Conservation (phyloP, 1,140 invertebrate species). For the Drosophila triauraria region DNA sequence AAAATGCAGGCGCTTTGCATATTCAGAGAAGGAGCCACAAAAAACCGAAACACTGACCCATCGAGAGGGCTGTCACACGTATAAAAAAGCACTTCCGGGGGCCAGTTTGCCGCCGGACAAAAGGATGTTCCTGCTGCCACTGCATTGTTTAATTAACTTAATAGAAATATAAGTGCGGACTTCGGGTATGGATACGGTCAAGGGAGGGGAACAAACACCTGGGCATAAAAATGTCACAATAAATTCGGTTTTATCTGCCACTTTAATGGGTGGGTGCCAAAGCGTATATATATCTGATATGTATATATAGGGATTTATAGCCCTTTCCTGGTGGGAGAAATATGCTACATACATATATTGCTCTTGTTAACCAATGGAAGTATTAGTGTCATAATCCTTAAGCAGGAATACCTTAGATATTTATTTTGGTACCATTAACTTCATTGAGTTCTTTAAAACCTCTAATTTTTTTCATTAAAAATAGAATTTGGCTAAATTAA, state of each 20-base stretch:
- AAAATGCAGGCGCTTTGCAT: conserved; percentile 49
- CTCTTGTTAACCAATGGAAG: background rate
- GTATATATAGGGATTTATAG: conserved; percentile 22
- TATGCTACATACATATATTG: background rate
- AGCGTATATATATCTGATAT: conserved; percentile 5
- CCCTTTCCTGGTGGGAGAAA: background rate
- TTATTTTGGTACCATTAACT: background rate
- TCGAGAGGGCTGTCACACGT: conserved; percentile 19
- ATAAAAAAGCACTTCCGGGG: conserved; percentile 18
- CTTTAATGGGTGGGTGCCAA: background rate
- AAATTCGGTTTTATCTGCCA: conserved; percentile 68
- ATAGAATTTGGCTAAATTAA: no score
- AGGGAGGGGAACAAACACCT: conserved; percentile 17
- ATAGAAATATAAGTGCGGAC: conserved; percentile 77
- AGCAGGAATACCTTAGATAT: background rate
- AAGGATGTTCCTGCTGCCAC: conserved; percentile 33
- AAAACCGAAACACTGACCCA: conserved; percentile 50
- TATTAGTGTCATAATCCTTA: background rate
- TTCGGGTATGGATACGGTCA: background rate
- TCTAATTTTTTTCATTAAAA: background rate
- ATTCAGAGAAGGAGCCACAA: conserved; percentile 23
- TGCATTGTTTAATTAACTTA: conserved; percentile 81
- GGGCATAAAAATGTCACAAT: conserved; percentile 68
- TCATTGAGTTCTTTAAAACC: background rate
- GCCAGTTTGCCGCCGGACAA: conserved; percentile 42